Conservation (phyloP, 1,140 invertebrate species). For the Cheumatopsyche charites region DNA sequence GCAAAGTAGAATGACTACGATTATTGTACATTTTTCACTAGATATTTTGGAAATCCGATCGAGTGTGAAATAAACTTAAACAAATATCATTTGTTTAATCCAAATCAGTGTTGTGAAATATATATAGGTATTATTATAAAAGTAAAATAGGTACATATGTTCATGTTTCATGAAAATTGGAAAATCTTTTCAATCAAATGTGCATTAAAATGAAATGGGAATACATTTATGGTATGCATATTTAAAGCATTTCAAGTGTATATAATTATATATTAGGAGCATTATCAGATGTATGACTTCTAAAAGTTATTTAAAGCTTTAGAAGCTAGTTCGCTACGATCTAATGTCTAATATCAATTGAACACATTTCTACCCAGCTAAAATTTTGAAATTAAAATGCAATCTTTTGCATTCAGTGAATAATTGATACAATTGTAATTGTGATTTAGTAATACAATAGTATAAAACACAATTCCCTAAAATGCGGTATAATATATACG, state of each 20-base stretch:
- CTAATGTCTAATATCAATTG: slow-evolving; percentile 45
- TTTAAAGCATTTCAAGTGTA: background rate
- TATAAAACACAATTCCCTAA: background rate
- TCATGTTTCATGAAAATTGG: too few relatives aligned
- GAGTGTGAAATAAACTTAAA: too few relatives aligned
- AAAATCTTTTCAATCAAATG: too few relatives aligned
- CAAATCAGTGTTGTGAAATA: too few relatives aligned
- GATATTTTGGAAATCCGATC: too few relatives aligned
- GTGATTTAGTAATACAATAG: background rate
- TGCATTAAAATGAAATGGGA: too few relatives aligned
- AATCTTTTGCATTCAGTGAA: background rate
- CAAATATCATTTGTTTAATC: too few relatives aligned
- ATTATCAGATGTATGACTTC: background rate
- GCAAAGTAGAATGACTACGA: background rate
- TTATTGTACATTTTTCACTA: too few relatives aligned
- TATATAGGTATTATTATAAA: too few relatives aligned
- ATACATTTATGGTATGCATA: too few relatives aligned
- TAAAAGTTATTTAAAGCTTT: slow-evolving; percentile 27
- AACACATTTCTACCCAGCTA: slow-evolving; percentile 48
- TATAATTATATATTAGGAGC: background rate
- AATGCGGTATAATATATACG: slow-evolving; percentile 3
- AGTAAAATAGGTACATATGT: too few relatives aligned
- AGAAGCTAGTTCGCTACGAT: slow-evolving; percentile 40
- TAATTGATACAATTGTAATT: background rate
- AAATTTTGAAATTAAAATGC: slow-evolving; percentile 18